Percentiles rank a stretch among this genome's conserved stretches.
These are phyloP conservation scores for Hemicrepidius hirtus DNA, from an alignment of 2,888 invertebrate genomes.

Conservation along the genomic window DNA sequence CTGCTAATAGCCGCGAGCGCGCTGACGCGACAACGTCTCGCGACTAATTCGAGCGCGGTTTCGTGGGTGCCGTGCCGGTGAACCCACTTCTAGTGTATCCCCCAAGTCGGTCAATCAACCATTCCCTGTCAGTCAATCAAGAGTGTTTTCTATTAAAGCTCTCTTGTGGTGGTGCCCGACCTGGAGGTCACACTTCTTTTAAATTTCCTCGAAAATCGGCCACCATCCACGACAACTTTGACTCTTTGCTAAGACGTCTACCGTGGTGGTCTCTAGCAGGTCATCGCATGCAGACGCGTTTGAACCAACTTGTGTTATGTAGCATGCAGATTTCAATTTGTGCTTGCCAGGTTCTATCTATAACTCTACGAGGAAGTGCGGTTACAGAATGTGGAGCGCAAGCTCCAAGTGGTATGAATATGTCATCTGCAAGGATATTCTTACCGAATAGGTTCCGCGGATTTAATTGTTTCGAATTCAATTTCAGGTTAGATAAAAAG, in stretches of 20 bases:
- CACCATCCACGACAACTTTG: background rate
- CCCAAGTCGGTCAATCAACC: conserved; percentile 53
- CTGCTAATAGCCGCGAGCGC: conserved; percentile 60
- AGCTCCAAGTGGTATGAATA: conserved; percentile 27
- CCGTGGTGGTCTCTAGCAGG: conserved; percentile 2
- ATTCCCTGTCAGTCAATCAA: conserved; percentile 34
- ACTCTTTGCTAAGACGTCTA: background rate
- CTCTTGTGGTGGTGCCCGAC: background rate
- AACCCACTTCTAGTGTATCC: conserved; percentile 52
- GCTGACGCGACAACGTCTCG: conserved; percentile 58
- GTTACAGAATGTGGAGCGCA: conserved; percentile 39
- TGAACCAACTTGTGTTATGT: conserved; percentile 21
- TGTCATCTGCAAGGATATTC: conserved; percentile 30
- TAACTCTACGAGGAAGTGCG: conserved; percentile 46
- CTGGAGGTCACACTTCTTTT: background rate
- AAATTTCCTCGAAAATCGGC: background rate
- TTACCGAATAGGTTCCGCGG: background rate
- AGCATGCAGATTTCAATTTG: conserved; percentile 28
- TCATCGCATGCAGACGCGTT: conserved; percentile 13
- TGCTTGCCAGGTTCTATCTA: conserved; percentile 46
- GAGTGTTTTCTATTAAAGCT: background rate
- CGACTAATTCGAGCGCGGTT: conserved; percentile 57
- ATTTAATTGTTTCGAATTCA: conserved; percentile 10
- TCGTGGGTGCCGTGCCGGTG: conserved; percentile 58
- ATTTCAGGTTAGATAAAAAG: background rate